Conservation (phyloP, 2,113 vertebrate genomes). For the Urocynchramus pylzowi region DNA sequence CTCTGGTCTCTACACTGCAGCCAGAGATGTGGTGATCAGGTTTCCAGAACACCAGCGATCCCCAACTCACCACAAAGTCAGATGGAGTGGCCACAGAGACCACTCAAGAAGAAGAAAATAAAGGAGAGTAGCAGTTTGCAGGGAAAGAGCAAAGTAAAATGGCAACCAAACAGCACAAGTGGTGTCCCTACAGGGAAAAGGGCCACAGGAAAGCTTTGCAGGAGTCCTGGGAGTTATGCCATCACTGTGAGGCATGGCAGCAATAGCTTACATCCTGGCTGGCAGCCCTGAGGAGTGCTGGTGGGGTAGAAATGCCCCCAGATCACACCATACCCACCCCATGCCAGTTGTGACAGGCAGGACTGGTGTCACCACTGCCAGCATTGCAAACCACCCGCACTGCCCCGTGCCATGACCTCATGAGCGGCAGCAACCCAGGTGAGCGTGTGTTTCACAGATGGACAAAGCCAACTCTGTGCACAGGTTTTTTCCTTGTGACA, state of each 20-base stretch:
- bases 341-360: fast-evolving
- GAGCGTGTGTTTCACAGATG: slow-evolving; percentile 24
- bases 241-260: not conserved
- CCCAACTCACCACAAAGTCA: not conserved
- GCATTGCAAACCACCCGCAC: fast-evolving
- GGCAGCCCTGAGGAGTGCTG: not conserved
- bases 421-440: not conserved
- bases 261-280: not conserved
- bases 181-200: not conserved
- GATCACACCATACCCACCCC: not conserved
- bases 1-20: slow-evolving; percentile 8
- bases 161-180: not conserved
- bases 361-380: fast-evolving
- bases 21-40: not conserved
- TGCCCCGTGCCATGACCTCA: not conserved
- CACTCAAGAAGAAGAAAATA: slow-evolving; percentile 1
- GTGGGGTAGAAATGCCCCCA: not conserved
- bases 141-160: not conserved
- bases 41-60: slow-evolving; percentile 39
- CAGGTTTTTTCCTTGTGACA: slow-evolving; percentile 31
- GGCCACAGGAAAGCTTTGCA: not conserved
- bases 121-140: not conserved
- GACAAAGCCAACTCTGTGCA: slow-evolving; percentile 65
- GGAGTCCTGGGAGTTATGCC: fast-evolving
- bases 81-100: not conserved